These are phyloP conservation scores for Metopia argyrocephala DNA, from an alignment of 2,888 invertebrate genomes.

Conservation along the genomic window DNA sequence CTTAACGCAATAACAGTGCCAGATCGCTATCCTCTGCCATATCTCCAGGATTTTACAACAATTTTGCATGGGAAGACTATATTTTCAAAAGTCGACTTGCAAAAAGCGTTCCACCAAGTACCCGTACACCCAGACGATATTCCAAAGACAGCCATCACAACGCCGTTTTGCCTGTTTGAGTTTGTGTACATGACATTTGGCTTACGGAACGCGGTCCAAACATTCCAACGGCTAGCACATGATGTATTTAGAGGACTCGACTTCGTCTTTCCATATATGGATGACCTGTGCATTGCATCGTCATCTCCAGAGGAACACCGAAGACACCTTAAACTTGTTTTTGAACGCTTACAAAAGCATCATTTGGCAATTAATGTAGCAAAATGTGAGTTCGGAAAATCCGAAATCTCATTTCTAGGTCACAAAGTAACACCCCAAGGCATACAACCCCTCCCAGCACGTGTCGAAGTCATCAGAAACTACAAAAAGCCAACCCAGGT, in stretches of 20 bases:
- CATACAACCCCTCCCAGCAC: not conserved
- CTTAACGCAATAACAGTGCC: slow-evolving; percentile 27
- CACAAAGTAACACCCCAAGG: not conserved
- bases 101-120: slow-evolving; percentile 10
- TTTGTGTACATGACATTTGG: too few species aligned
- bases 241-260: slow-evolving; percentile 19
- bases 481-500: slow-evolving; percentile 1
- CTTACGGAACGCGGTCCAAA: slow-evolving; percentile 8
- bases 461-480: not conserved
- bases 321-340: slow-evolving; percentile 38
- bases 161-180: slow-evolving; percentile 5
- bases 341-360: slow-evolving; percentile 29
- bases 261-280: slow-evolving; percentile 45
- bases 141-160: slow-evolving; percentile 35
- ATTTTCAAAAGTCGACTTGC: slow-evolving; percentile 44
- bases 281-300: slow-evolving; percentile 47
- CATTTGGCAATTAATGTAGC: slow-evolving; percentile 37
- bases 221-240: slow-evolving; percentile 34
- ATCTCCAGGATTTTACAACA: slow-evolving; percentile 32
- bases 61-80: not conserved
- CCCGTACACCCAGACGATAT: slow-evolving; percentile 36
- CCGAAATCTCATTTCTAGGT: slow-evolving; percentile 1
- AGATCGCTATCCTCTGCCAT: slow-evolving; percentile 34
- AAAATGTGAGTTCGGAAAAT: slow-evolving; percentile 44
- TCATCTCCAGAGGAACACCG: slow-evolving; percentile 34